phyloP scores from a whole-genome alignment of 2,113 vertebrate genomes.

The Mus musculus region GRCm39 chr15:31056501-31057000 shows the following conservation, averaged over 20 bases:
- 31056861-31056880: no score
- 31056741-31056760: no score
- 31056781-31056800: neutral
- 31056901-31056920: no score
- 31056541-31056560: neutral
- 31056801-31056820: neutral
- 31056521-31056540: neutral
- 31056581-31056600: neutral
- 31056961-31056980: no score
- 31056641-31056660: no score
- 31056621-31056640: no score
- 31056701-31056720: neutral
- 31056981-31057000: no score
- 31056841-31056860: neutral
- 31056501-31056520: neutral
- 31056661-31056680: no score
- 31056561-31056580: no score
- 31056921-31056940: no score
- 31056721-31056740: neutral
- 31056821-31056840: neutral
- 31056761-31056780: neutral
- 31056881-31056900: no score
- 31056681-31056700: neutral
- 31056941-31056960: no score
- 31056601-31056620: neutral